Evolutionary conservation across 1,140 invertebrate genomes (phyloP).

Genomic region (Zaprionus africanus): DNA sequence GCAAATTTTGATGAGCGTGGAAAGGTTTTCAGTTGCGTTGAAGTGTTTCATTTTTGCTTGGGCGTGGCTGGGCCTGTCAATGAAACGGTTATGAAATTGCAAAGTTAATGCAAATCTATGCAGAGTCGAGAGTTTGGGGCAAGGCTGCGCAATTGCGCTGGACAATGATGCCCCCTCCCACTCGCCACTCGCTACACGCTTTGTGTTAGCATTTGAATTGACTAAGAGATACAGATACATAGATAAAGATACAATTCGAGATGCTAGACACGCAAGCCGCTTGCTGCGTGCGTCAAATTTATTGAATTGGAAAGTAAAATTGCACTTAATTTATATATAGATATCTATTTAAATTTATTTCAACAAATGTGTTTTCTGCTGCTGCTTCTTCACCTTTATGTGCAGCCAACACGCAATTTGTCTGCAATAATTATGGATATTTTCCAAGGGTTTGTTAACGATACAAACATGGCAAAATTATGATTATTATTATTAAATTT

Average conservation of each 20-base stretch:
- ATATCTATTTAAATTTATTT: slow-evolving; percentile 73
- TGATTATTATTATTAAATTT: slow-evolving; percentile 45
- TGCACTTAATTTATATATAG: slow-evolving; percentile 54
- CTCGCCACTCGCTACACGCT: slow-evolving; percentile 26
- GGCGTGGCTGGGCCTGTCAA: slow-evolving; percentile 59
- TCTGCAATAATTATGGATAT: slow-evolving; percentile 61
- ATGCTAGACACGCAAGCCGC: slow-evolving; percentile 62
- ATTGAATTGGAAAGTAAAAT: slow-evolving; percentile 81
- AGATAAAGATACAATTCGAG: slow-evolving; percentile 33
- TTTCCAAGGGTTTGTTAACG: slow-evolving; percentile 44
- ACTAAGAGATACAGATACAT: slow-evolving; percentile 4
- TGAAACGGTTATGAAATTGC: slow-evolving; percentile 43
- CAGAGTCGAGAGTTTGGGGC: slow-evolving; percentile 20
- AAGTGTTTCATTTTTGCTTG: slow-evolving; percentile 25
- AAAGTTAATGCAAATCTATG: slow-evolving; percentile 40
- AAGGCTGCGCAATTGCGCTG: slow-evolving; percentile 47
- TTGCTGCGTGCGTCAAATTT: slow-evolving; percentile 67
- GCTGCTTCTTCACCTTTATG: slow-evolving; percentile 43
- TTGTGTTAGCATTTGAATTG: slow-evolving; percentile 14
- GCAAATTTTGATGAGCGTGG: slow-evolving; percentile 58
- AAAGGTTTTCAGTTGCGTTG: slow-evolving; percentile 35
- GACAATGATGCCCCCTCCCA: slow-evolving; percentile 20
- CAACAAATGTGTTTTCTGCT: slow-evolving; percentile 54
- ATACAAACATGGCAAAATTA: slow-evolving; percentile 14
- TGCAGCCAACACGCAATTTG: slow-evolving; percentile 58